These are phyloP conservation scores for Asarcornis scutulata DNA, from an alignment of 2,113 vertebrate species.

Conservation along the genomic window DNA sequence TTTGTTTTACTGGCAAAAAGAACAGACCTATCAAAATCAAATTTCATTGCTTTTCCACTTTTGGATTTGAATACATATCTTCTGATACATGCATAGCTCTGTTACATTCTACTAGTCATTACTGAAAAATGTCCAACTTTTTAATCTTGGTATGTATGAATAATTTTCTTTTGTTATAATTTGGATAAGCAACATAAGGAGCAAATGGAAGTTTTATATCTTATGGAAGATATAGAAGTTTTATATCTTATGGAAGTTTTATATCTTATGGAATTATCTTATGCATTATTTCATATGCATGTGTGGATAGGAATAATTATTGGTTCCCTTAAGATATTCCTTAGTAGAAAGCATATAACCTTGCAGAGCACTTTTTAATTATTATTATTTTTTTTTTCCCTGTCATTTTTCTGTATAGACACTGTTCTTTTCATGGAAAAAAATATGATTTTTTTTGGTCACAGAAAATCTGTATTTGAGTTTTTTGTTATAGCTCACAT, in stretches of 20 bases:
- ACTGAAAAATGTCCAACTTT: neutral
- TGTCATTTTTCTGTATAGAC: neutral
- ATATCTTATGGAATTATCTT: no score
- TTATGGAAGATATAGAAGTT: neutral
- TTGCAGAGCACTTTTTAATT: neutral
- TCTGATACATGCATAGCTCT: neutral
- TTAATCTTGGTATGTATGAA: neutral
- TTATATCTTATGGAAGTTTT: neutral
- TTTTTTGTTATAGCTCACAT: neutral
- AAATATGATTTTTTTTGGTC: neutral
- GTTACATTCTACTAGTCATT: neutral
- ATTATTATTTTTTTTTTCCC: neutral
- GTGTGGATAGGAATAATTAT: neutral
- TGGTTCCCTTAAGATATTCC: neutral
- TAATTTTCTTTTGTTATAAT: slow-evolving; percentile 15
- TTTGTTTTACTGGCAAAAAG: slow-evolving; percentile 8
- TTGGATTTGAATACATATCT: neutral
- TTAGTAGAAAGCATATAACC: neutral
- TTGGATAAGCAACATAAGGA: neutral
- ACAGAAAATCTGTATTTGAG: neutral
- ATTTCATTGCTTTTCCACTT: neutral
- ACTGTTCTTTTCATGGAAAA: neutral
- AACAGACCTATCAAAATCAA: neutral
- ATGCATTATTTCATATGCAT: neutral
- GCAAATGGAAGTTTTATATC: neutral